Base-by-base conservation (phyloP, 2,888 invertebrate species). In the Griposia aprilina region DNA sequence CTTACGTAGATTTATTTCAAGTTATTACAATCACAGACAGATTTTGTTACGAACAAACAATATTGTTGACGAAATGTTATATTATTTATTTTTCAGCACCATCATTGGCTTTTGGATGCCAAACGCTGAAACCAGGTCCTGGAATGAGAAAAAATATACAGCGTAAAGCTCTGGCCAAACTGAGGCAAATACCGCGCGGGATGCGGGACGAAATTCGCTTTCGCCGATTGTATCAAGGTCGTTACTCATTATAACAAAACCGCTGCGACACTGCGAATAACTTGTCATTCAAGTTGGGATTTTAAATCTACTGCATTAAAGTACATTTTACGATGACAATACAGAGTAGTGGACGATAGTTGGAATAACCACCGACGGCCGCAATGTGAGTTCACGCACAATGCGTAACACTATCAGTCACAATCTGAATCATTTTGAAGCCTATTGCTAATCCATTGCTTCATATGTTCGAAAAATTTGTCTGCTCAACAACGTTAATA, bases 61-160 rank as follows among this genome's bases (percentile, higher is more conserved):
- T 17, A 20, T 30, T n/a, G 2, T 15, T 68, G 6, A 52, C 30
- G 5, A n/a, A 36, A 13, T 20, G 48, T 10, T 23, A 15, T 2
- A 15, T 48, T 48, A 67, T 55, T 74, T 57, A 36, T 91, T 89
- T 83, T 94, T 94, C 67, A 95, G 75, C 23, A 94, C 93, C 95
- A 96, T 95, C 93, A 95, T 90, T 0, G 96, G 93, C 52, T 91
- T 82, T 2, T 78, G 86, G 30, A 96, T 94, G 6, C 87, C 81
- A 82, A 96, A 95, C 0, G 93, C 94, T 60, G 92, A 84, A 1
- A 94, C 84, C 62, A 94, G 86, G 13, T 94, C 93, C 95, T 94
- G 93, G 26, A 91, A 93, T 78, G 80, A 83, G 72, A 88, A 76
- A 60, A 75, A 79, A 26, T 26, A 48, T 50, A 41, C n/a, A 52